phyloP scores from a whole-genome alignment of 2,888 invertebrate species.

The Merodon equestris region DNA sequence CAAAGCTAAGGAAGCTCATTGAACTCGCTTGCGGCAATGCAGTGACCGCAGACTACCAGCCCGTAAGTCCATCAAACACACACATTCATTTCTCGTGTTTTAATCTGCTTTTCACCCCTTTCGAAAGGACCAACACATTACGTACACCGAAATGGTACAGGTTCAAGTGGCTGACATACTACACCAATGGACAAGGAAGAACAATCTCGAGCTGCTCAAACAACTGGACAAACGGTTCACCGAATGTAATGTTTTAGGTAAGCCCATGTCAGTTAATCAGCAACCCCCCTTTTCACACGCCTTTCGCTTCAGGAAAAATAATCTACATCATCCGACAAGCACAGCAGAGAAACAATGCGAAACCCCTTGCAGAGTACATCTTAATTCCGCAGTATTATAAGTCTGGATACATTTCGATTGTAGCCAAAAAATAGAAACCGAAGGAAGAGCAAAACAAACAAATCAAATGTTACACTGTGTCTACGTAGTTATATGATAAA shows the following conservation, averaged over 20 bases:
- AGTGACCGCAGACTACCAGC: conserved; percentile 74
- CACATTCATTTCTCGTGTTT: background rate
- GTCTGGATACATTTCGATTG: conserved; percentile 76
- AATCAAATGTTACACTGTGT: conserved; percentile 54
- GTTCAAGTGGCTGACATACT: conserved; percentile 75
- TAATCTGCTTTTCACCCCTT: background rate
- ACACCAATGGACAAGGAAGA: conserved; percentile 75
- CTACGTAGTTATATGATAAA: conserved; percentile 52
- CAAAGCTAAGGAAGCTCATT: conserved; percentile 75
- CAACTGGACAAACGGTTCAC: conserved; percentile 75
- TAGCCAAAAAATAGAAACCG: conserved; percentile 75
- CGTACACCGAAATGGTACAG: conserved; percentile 72
- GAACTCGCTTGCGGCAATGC: conserved; percentile 74
- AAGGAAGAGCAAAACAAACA: conserved; percentile 30
- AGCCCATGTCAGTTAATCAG: conserved; percentile 19
- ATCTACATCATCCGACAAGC: conserved; percentile 77
- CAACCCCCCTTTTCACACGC: background rate
- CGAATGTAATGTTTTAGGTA: conserved; percentile 77
- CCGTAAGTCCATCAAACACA: conserved; percentile 73
- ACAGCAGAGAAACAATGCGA: conserved; percentile 69
- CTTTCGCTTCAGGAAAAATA: conserved; percentile 54
- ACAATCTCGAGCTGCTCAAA: conserved; percentile 74
- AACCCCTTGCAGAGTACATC: conserved; percentile 75
- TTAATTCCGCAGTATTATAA: conserved; percentile 79
- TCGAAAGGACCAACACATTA: conserved; percentile 72